Evolutionary conservation across 2,113 vertebrate species (phyloP).

Genomic region (Dipodomys merriami): DNA sequence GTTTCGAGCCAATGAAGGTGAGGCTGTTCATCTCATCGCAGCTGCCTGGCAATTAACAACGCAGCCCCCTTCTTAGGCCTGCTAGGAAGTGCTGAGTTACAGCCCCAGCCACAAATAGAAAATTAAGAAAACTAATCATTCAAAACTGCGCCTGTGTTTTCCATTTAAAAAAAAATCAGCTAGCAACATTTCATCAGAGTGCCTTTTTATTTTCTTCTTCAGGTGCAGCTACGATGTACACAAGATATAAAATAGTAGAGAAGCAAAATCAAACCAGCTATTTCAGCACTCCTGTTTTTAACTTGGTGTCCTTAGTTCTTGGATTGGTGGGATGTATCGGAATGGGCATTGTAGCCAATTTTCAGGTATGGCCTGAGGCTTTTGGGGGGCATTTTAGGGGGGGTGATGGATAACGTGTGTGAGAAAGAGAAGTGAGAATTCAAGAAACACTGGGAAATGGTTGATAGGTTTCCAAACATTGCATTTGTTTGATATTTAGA

Average conservation of each 20-base stretch:
- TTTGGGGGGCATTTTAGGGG: accelerated
- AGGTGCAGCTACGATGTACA: slow-evolving; percentile 93
- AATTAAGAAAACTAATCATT: background rate
- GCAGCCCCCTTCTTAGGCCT: background rate
- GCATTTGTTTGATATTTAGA: background rate
- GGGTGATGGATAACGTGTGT: background rate
- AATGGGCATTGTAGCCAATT: slow-evolving; percentile 95
- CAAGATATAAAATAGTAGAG: slow-evolving; percentile 92
- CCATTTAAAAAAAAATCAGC: background rate
- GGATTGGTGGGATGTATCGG: slow-evolving; percentile 91
- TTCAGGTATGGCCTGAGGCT: slow-evolving; percentile 89
- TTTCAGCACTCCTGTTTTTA: slow-evolving; percentile 81
- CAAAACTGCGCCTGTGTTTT: background rate
- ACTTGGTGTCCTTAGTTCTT: slow-evolving; percentile 84
- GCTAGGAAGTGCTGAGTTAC: background rate
- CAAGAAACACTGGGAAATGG: background rate
- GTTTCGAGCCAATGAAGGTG: background rate
- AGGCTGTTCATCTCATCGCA: background rate
- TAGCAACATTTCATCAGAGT: background rate
- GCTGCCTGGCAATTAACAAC: background rate
- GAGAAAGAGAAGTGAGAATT: background rate
- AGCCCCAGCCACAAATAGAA: background rate
- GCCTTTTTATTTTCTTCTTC: slow-evolving; percentile 54
- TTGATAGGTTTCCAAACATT: background rate
- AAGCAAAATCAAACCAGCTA: slow-evolving; percentile 85